Percentiles rank a stretch among this genome's conserved stretches.
Conservation (phyloP, 2,113 vertebrate genomes). For the Gobiocypris rarus region DNA sequence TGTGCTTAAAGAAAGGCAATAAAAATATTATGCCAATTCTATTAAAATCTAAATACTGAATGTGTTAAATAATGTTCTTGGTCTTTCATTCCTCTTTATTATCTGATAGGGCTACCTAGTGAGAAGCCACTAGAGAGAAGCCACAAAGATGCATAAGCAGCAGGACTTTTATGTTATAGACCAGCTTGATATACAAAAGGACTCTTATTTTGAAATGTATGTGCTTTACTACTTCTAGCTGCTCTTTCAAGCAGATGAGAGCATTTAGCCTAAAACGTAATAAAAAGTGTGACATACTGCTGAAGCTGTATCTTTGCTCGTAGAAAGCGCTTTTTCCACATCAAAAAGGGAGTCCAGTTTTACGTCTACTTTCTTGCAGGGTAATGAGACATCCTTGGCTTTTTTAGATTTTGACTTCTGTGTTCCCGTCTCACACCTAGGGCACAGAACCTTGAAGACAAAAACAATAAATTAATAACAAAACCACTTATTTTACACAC, state of each 20-base stretch:
- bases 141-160: too few relatives aligned
- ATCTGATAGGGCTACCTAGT: too few relatives aligned
- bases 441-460: slow-evolving; percentile 85
- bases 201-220: background rate
- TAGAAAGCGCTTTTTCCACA: slow-evolving; percentile 84
- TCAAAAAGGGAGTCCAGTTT: slow-evolving; percentile 87
- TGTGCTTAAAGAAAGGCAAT: background rate
- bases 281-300: slow-evolving; percentile 79
- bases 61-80: too few relatives aligned
- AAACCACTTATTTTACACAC: background rate
- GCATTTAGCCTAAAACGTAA: background rate
- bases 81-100: too few relatives aligned
- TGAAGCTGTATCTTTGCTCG: slow-evolving; percentile 89
- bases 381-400: slow-evolving; percentile 81
- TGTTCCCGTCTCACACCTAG: slow-evolving; percentile 85
- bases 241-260: background rate
- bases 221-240: background rate
- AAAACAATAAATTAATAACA: background rate
- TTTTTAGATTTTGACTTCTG: slow-evolving; percentile 88
- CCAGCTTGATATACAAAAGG: background rate
- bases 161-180: background rate
- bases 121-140: too few relatives aligned
- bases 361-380: slow-evolving; percentile 76
- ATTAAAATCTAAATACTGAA: background rate
- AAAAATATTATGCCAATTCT: background rate